Evolutionary conservation across 2,888 invertebrate species (phyloP), one percentile per base, ranked within the genome.

Genomic region (Cinara cedri): DNA sequence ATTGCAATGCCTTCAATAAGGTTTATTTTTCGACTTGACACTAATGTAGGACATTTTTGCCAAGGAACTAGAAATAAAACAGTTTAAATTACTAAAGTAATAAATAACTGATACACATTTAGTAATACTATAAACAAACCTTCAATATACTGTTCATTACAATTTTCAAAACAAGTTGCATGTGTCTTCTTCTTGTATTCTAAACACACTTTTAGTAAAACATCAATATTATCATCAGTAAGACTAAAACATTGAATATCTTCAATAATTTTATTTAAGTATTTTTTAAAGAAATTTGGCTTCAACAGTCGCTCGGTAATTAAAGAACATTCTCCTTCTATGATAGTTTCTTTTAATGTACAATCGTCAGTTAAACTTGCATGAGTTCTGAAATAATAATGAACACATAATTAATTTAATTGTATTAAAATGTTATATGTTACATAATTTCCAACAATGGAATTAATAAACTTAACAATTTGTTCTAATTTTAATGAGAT

Each of bases 1-100:
- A n/a, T 34, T 1, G 78, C 78, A 49, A 60, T 49, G 44, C 78
- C 78, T 34, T 70, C 11, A 42, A 14, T 24, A 9, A 78, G 66
- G 11, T 57, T 34, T 0, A 78, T 60, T 42, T 62, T 78, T 14
- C 19, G 34, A 9, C 42, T 34, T 2, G 68, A 49, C 19, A 78
- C 60, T 70, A 78, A 51, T 1, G 70, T 60, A 3, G 13, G 60
- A 16, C 78, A 78, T 42, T 78, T 70, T 60, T 78, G 70, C 78
- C 78, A 78, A 51, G 70, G 78, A 24, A 78, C 78, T 78, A n/a
- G 49, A 60, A 78, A 78, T 21, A 66, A 8, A 70, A 19, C 16
- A 75, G 65, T 54, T 49, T 16, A 1, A 55, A 55, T 76, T 26
- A 65, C n/a, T 54, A 9, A 44, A 55, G 26, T 57, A 55, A 26